Evolutionary conservation across 2,113 vertebrate genomes (phyloP).

Genomic region (Toxotes chatareus): DNA sequence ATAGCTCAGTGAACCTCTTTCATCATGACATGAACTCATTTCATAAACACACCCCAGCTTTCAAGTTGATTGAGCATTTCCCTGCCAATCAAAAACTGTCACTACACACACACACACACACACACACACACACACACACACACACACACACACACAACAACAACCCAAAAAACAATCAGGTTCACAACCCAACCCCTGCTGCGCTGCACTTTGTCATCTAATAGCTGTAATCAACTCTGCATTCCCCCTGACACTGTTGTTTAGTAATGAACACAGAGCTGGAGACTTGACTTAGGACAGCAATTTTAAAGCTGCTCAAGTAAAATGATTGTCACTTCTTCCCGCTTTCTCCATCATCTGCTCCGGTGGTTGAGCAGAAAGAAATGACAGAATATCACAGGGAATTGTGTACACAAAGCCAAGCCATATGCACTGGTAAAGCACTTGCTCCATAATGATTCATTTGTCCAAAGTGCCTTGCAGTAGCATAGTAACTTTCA

Average conservation of each 20-base stretch:
- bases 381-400: not conserved
- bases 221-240: conserved; percentile 64
- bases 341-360: conserved; percentile 30
- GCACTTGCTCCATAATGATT: too few relatives aligned
- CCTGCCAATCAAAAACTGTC: conserved; percentile 47
- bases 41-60: conserved; percentile 38
- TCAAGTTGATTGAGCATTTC: conserved; percentile 50
- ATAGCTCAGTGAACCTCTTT: conserved; percentile 27
- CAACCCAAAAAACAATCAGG: conserved; percentile 11
- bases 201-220: conserved; percentile 38
- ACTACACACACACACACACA: not conserved
- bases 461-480: not conserved
- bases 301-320: conserved; percentile 45
- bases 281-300: conserved; percentile 38
- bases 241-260: conserved; percentile 45
- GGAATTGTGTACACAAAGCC: not conserved
- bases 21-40: conserved; percentile 13
- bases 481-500: too few relatives aligned
- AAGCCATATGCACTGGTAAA: not conserved
- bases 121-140: too few relatives aligned
- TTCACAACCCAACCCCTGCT: conserved; percentile 49
- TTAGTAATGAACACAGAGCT: conserved; percentile 50
- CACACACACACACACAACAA: too few relatives aligned
- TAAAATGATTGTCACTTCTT: conserved; percentile 43
- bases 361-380: conserved; percentile 19